Conservation (phyloP, 2,113 vertebrate species). For the Pluvialis apricaria region DNA sequence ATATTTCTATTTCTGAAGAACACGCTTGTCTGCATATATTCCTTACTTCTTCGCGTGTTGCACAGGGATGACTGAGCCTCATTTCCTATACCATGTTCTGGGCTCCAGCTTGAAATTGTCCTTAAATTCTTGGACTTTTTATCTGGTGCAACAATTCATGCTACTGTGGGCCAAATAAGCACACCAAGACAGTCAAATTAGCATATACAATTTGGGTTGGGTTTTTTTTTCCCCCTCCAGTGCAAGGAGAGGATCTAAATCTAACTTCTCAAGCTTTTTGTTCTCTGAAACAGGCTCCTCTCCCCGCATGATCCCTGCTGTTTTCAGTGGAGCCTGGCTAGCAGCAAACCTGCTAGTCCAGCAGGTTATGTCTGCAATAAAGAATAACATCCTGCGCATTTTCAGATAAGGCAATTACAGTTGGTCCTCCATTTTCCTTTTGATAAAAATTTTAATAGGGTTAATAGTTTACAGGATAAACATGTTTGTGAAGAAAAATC, state of each 20-base stretch:
- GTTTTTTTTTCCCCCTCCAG: accelerated
- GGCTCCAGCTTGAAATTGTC: neutral
- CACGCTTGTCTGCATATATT: neutral
- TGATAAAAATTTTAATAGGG: neutral
- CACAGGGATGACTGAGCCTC: neutral
- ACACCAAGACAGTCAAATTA: neutral
- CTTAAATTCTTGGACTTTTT: neutral
- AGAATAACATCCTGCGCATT: neutral
- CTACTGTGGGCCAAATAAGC: neutral
- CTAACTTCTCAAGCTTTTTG: neutral
- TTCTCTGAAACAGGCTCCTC: neutral
- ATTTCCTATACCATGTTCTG: neutral
- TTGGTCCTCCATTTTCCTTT: neutral
- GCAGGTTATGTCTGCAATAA: neutral
- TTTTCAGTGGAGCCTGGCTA: neutral
- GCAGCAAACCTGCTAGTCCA: neutral
- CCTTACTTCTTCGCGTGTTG: neutral
- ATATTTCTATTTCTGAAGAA: neutral
- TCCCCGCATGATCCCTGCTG: neutral
- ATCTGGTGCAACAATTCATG: neutral
- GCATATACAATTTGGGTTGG: neutral
- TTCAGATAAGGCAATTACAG: neutral
- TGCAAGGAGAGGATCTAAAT: neutral
- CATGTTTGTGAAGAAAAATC: neutral
- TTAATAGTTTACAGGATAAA: neutral